These are phyloP conservation scores for Formica aserva DNA, from an alignment of 2,888 invertebrate species.

Conservation along the genomic window DNA sequence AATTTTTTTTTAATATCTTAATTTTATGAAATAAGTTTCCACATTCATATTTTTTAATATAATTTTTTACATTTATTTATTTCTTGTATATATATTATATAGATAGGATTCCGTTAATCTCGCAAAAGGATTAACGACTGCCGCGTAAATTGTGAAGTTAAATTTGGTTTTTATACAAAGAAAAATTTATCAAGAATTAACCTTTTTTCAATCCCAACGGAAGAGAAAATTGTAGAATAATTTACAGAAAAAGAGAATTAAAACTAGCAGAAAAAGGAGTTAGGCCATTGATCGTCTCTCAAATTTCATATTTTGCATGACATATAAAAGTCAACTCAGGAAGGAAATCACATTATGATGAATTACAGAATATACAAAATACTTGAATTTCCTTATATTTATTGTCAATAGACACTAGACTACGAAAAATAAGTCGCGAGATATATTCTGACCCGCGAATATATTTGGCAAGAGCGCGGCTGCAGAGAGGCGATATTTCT, in stretches of 20 bases:
- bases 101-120: background rate
- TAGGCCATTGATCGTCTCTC: constrained; percentile 17
- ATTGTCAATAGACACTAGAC: constrained; percentile 79
- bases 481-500: constrained; percentile 54
- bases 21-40: background rate
- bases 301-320: constrained; percentile 22
- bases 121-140: background rate
- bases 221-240: constrained; percentile 30
- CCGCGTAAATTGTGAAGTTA: background rate
- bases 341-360: constrained; percentile 33
- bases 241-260: constrained; percentile 30
- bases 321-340: constrained; percentile 53
- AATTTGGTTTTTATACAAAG: background rate
- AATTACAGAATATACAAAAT: constrained; percentile 71
- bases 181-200: background rate
- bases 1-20: background rate
- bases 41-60: background rate
- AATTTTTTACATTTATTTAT: constrained; percentile 2
- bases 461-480: constrained; percentile 68
- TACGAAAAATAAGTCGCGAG: constrained; percentile 74
- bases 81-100: background rate
- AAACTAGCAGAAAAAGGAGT: constrained; percentile 10
- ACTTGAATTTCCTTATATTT: constrained; percentile 67
- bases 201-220: background rate
- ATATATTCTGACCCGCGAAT: constrained; percentile 51